These are phyloP conservation scores for Acrocephalus arundinaceus DNA, from an alignment of 2,113 vertebrate genomes.

Conservation along the genomic window DNA sequence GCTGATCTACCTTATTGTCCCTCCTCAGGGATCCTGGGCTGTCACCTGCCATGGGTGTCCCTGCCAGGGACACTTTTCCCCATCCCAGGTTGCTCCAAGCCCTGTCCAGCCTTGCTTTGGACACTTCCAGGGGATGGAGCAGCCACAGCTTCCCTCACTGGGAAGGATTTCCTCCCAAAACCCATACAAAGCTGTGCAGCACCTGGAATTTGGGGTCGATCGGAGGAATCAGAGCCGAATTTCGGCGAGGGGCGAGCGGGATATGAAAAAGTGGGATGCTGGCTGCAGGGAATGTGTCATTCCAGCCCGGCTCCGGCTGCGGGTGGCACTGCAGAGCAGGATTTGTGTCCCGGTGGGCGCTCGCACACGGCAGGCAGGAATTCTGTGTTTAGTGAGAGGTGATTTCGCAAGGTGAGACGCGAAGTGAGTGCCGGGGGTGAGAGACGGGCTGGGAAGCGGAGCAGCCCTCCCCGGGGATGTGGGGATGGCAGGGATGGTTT, in stretches of 20 bases:
- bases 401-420: not conserved
- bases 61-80: not conserved
- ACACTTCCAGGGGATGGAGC: not conserved
- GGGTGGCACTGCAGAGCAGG: slow-evolving; percentile 50
- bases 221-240: fast-evolving
- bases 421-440: not conserved
- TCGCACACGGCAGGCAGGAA: not conserved
- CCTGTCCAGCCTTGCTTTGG: not conserved
- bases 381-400: not conserved
- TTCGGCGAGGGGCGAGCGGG: not conserved
- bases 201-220: fast-evolving
- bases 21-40: not conserved
- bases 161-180: not conserved
- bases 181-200: fast-evolving
- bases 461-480: fast-evolving
- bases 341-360: not conserved
- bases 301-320: not conserved
- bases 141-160: not conserved
- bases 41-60: not conserved
- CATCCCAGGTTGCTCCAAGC: fast-evolving
- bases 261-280: fast-evolving
- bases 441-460: not conserved
- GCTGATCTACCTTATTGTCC: not conserved
- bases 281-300: not conserved
- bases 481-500: not conserved